Base-by-base conservation (phyloP, 2,888 invertebrate genomes). In the Baronia brevicornis region DNA sequence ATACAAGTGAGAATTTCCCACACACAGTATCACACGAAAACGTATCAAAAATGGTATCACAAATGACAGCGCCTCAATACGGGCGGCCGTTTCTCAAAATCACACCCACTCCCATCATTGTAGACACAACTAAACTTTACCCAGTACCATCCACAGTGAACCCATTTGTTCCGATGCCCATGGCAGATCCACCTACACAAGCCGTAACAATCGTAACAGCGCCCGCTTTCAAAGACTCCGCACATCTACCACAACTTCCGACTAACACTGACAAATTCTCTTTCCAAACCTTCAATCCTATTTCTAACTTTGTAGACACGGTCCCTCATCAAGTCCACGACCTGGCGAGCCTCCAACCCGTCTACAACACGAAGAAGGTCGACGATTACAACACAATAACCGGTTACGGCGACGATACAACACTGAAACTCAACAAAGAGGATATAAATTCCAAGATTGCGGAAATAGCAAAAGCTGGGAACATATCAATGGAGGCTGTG, bases 401-500 rank as follows among this genome's bases (percentile, higher is more conserved):
- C 35, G 84, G 84, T 17, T 84, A 84, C 35, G 75, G 77, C 22
- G 84, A 84, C 29, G 84, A 84, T 24, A 74, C 73, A 1, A 51
- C 65, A 0, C 44, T 84, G 8, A 78, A 78, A 23, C 61, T 79
- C 35, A 77, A 66, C 29, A 80, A 80, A 27, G 79, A 84, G 38
- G 82, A 84, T 36, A 75, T 85, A 5, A 75, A 75, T 48, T 54
- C 70, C 2, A 85, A 84, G 55, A 85, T 85, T 41, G 74, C 73
- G 2, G 84, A 85, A 49, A 84, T 85, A 36, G 85, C 91, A 0
- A 88, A 89, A 36, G 91, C 91, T 3, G 91, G 92, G 7, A 94
- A 94, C 55, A 89, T 93, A 10, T 91, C 91, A 0, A 89, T 91
- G 58, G 92, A 92, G 37, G 90, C 91, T 4, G 87, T 94, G 2